Conservation (phyloP, 2,797 vertebrate species). For the Chrysocyon brachyurus region DNA sequence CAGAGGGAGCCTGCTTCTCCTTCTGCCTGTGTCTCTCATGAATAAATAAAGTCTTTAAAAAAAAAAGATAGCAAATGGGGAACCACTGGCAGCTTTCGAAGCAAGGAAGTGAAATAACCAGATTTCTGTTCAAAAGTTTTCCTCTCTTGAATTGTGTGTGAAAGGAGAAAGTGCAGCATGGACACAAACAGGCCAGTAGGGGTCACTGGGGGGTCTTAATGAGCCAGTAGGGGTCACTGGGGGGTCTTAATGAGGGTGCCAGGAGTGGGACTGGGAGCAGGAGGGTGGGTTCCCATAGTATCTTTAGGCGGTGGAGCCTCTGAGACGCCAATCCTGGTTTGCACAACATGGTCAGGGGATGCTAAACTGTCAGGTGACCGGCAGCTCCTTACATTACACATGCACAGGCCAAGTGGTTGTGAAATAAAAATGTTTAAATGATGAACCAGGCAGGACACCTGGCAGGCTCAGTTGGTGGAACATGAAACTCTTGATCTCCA, state of each 20-base stretch:
- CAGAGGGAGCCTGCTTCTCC: no score
- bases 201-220: not conserved
- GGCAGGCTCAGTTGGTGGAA: not conserved
- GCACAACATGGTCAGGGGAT: not conserved
- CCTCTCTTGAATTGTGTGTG: not conserved
- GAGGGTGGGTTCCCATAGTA: not conserved
- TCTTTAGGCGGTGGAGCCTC: not conserved
- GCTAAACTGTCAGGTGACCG: not conserved
- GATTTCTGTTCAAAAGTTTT: conserved; percentile 38
- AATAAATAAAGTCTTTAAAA: no score
- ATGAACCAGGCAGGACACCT: not conserved
- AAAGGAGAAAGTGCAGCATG: not conserved
- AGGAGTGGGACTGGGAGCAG: not conserved
- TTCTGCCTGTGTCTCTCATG: no score
- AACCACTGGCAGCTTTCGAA: not conserved
- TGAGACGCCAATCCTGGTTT: not conserved
- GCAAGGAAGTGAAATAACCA: not conserved
- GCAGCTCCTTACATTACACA: not conserved
- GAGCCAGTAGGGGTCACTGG: not conserved
- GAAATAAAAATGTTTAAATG: not conserved
- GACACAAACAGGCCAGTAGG: not conserved
- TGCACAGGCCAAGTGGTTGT: not conserved
- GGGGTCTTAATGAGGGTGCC: not conserved
- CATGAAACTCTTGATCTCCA: not conserved
- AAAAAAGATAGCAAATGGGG: not conserved